These are phyloP conservation scores for Galbula dea DNA, from an alignment of 2,113 vertebrate species.

Conservation along the genomic window DNA sequence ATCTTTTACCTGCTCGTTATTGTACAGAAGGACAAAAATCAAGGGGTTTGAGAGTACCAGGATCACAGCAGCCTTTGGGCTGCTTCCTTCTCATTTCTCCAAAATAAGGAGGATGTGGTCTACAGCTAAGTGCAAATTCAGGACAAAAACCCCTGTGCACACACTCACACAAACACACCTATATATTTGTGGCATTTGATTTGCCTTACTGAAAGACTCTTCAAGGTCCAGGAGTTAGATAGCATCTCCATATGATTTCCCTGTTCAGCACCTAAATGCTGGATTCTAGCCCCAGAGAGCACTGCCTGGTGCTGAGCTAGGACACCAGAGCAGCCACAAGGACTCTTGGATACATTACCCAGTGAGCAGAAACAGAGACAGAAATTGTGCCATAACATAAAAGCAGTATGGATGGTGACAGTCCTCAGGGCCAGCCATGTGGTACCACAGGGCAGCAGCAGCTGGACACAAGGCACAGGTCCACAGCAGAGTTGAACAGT, in stretches of 20 bases:
- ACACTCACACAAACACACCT: not conserved
- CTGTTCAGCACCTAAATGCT: not conserved
- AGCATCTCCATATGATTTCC: not conserved
- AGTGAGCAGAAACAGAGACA: not conserved
- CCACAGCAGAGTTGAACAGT: not conserved
- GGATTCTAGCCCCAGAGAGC: not conserved
- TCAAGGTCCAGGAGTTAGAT: not conserved
- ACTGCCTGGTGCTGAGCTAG: not conserved
- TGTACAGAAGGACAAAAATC: not conserved
- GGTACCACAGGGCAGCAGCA: rapidly evolving
- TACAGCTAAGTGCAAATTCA: not conserved
- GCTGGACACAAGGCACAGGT: rapidly evolving
- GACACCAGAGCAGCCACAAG: not conserved
- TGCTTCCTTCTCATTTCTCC: not conserved
- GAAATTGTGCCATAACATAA: not conserved
- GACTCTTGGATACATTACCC: too few species aligned
- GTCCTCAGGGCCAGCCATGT: rapidly evolving
- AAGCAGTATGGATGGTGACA: rapidly evolving
- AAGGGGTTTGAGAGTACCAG: not conserved
- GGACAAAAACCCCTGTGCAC: not conserved
- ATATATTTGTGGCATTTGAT: too few species aligned
- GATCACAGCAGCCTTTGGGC: not conserved
- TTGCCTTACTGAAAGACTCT: not conserved
- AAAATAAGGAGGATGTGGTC: constrained; percentile 13
- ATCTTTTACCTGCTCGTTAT: not conserved